A percentile compares a stretch with the other conserved stretches of the same genome.
Conservation (phyloP, 2,113 vertebrate species). For the Choloepus hoffmanni region DNA sequence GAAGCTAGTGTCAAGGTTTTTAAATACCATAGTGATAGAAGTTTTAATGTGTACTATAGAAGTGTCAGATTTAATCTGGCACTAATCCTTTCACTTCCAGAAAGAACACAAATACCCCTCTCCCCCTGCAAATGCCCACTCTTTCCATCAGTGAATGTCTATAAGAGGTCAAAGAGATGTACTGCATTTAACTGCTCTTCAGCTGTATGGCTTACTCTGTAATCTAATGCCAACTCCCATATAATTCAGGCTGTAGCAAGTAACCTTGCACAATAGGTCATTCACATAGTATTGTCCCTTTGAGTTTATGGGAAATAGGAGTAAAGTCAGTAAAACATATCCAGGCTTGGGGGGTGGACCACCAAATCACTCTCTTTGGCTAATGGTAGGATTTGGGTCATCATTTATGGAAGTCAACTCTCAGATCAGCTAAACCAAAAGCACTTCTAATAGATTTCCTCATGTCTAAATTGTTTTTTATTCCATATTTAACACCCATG, state of each 20-base stretch:
- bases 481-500: background rate
- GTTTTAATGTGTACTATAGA: background rate
- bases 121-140: background rate
- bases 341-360: background rate
- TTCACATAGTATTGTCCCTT: conserved; percentile 64
- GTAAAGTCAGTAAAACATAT: background rate
- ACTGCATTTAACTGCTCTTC: conserved; percentile 45
- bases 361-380: conserved; percentile 26
- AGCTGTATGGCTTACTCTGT: conserved; percentile 41
- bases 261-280: conserved; percentile 63
- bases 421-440: background rate
- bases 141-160: background rate
- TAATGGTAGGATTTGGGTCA: background rate
- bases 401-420: conserved; percentile 39
- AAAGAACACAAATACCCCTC: background rate
- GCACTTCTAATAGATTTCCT: background rate
- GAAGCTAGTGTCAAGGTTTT: background rate
- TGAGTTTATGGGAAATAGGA: conserved; percentile 62
- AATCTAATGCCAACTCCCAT: conserved; percentile 75
- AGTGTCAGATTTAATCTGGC: background rate
- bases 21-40: background rate
- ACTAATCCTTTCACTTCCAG: conserved; percentile 15
- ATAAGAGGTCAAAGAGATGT: conserved; percentile 15
- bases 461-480: background rate
- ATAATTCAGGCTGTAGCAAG: conserved; percentile 72